Conservation (phyloP, 53 echinoderm and acorn worm species). For the Astropecten irregularis region DNA sequence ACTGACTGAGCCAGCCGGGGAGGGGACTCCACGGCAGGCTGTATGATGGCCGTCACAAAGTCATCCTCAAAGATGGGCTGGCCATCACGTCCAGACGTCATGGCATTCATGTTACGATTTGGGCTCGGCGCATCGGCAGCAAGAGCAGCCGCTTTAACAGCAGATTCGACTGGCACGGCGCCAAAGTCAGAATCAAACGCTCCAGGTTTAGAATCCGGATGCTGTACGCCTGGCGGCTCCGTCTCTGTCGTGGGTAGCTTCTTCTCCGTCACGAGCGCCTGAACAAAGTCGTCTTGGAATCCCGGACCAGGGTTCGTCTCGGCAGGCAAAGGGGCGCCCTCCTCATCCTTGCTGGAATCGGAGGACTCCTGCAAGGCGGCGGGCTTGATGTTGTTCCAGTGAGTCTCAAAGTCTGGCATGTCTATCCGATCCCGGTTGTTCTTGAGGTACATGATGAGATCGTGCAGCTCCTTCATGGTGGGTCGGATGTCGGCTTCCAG, state of each 20-base stretch:
- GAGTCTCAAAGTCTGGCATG: constrained; percentile 80
- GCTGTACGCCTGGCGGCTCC: background rate
- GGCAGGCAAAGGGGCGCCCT: background rate
- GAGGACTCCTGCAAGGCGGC: constrained; percentile 72
- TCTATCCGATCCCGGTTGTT: constrained; percentile 73
- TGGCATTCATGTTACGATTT: constrained; percentile 49
- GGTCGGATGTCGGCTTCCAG: constrained; percentile 78
- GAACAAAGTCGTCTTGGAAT: constrained; percentile 27
- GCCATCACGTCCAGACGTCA: background rate
- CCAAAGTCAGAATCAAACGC: constrained; percentile 34
- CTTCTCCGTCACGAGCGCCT: background rate
- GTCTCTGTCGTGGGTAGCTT: background rate
- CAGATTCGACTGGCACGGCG: background rate
- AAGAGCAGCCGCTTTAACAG: background rate
- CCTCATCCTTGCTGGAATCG: constrained; percentile 68
- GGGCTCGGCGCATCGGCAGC: background rate
- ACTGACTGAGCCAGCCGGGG: background rate
- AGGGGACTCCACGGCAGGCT: background rate
- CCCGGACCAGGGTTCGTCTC: background rate
- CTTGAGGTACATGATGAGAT: constrained; percentile 79
- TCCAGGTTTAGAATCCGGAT: background rate
- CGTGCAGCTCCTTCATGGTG: constrained; percentile 84
- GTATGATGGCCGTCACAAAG: constrained; percentile 7
- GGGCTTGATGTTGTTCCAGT: constrained; percentile 85
- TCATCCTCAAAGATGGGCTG: constrained; percentile 24